phyloP scores from a whole-genome alignment of 2,113 vertebrate genomes.

The Cyprinodon tularosa region DNA sequence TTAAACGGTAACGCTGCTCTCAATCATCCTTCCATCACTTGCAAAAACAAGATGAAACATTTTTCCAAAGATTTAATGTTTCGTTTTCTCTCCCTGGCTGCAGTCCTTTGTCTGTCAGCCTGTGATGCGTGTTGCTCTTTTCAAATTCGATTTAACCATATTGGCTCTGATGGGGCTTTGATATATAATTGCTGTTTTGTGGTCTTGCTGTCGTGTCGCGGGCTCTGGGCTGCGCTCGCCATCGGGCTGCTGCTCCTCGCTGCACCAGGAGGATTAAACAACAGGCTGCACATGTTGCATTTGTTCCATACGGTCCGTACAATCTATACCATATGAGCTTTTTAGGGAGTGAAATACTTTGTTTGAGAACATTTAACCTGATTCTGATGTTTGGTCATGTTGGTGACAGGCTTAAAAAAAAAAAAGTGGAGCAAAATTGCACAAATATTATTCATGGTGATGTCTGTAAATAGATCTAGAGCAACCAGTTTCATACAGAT shows the following conservation, averaged over 20 bases:
- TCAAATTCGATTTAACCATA: slow-evolving; percentile 57
- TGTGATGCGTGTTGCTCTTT: slow-evolving; percentile 54
- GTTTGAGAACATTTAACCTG: too few species aligned
- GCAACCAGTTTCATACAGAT: neutral
- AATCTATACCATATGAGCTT: neutral
- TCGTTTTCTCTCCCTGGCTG: slow-evolving; percentile 58
- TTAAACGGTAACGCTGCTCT: neutral
- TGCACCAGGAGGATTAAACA: slow-evolving; percentile 22
- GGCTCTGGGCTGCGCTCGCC: slow-evolving; percentile 61
- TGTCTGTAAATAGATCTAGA: neutral
- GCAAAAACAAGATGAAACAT: neutral
- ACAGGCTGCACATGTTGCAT: slow-evolving; percentile 12
- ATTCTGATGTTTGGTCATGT: neutral
- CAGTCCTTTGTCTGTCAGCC: slow-evolving; percentile 41
- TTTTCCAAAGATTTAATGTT: neutral
- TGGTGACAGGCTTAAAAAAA: neutral
- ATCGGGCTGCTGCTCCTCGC: slow-evolving; percentile 57
- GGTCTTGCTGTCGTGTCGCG: slow-evolving; percentile 72
- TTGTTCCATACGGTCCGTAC: neutral
- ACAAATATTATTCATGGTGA: too few species aligned
- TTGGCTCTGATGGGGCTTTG: slow-evolving; percentile 74
- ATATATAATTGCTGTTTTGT: slow-evolving; percentile 70
- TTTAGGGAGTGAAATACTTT: neutral
- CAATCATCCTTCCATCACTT: neutral
- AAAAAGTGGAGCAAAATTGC: neutral